These are phyloP conservation scores for Mallotus villosus DNA, from an alignment of 2,797 vertebrate genomes.

Conservation along the genomic window DNA sequence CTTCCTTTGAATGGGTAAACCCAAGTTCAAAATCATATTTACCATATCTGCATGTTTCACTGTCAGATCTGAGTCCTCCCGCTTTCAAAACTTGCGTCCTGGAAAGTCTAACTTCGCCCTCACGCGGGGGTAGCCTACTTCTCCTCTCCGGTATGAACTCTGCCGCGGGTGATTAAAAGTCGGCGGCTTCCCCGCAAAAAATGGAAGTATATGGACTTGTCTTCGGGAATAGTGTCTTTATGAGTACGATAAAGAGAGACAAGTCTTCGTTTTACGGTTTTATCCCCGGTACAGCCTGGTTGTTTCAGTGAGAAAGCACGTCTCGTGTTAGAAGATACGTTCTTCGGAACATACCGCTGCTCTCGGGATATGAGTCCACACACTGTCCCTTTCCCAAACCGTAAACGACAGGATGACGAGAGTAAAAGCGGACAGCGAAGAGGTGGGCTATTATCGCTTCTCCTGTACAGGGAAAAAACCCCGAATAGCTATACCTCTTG, in stretches of 20 bases:
- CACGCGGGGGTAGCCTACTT: conserved; percentile 80
- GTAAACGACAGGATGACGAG: conserved; percentile 37
- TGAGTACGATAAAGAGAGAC: conserved; percentile 13
- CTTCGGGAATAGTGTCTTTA: conserved; percentile 40
- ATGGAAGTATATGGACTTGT: conserved; percentile 18
- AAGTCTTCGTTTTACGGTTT: conserved; percentile 25
- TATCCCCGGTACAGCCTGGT: conserved; percentile 31
- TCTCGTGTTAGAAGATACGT: conserved; percentile 44
- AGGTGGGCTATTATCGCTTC: conserved; percentile 55
- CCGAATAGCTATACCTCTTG: conserved; percentile 42
- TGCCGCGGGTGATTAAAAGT: conserved; percentile 40
- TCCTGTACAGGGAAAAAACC: conserved; percentile 55
- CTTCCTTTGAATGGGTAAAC: conserved; percentile 4
- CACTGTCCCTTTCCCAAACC: conserved; percentile 43
- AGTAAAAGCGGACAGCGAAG: conserved; percentile 53
- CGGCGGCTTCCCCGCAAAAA: conserved; percentile 36
- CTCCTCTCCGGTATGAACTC: conserved; percentile 58
- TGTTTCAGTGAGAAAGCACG: conserved; percentile 36
- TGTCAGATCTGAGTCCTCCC: conserved; percentile 71
- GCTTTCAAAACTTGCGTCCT: conserved; percentile 69
- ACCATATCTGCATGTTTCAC: conserved; percentile 83
- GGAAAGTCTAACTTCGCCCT: conserved; percentile 80
- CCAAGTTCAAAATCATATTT: conserved; percentile 61
- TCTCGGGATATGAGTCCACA: conserved; percentile 54
- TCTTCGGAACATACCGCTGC: conserved; percentile 52